Percentiles rank a stretch among this genome's conserved stretches.
phyloP scores from a whole-genome alignment of 2,888 invertebrate species.

The Drymonia ruficornis region DNA sequence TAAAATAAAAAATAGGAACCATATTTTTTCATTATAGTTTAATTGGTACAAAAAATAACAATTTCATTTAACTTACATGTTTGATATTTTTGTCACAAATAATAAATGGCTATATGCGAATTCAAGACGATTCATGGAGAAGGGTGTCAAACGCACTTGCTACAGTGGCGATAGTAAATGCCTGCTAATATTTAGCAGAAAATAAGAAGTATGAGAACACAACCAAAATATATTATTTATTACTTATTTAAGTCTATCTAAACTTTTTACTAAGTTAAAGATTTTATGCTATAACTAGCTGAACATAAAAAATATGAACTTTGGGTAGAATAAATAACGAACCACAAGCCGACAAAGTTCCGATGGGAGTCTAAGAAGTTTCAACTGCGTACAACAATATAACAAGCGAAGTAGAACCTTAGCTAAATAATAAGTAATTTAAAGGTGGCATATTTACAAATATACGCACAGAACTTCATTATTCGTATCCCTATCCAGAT shows the following conservation, averaged over 20 bases:
- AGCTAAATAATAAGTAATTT: neutral
- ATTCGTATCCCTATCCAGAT: neutral
- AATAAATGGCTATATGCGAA: slow-evolving; percentile 37
- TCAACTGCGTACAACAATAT: neutral
- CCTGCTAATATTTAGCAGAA: neutral
- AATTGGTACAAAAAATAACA: slow-evolving; percentile 78
- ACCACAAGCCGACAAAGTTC: too few species aligned
- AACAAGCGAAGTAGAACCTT: neutral
- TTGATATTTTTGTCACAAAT: slow-evolving; percentile 48
- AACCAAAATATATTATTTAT: neutral
- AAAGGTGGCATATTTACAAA: neutral
- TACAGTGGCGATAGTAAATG: neutral
- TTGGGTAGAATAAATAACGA: too few species aligned
- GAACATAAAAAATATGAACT: too few species aligned
- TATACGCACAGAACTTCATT: neutral
- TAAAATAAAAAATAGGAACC: neutral
- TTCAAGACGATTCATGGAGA: slow-evolving; percentile 12
- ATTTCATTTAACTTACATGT: slow-evolving; percentile 64
- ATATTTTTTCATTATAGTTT: slow-evolving; percentile 54
- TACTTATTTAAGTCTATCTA: neutral
- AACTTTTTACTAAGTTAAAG: neutral
- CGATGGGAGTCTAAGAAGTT: too few species aligned
- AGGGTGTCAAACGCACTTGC: neutral
- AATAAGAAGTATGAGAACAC: neutral
- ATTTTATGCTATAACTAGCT: neutral